Percentiles rank a stretch among this genome's conserved stretches.
These are phyloP conservation scores for Brachionus rubens DNA, from an alignment of 1,140 invertebrate genomes.

Conservation along the genomic window DNA sequence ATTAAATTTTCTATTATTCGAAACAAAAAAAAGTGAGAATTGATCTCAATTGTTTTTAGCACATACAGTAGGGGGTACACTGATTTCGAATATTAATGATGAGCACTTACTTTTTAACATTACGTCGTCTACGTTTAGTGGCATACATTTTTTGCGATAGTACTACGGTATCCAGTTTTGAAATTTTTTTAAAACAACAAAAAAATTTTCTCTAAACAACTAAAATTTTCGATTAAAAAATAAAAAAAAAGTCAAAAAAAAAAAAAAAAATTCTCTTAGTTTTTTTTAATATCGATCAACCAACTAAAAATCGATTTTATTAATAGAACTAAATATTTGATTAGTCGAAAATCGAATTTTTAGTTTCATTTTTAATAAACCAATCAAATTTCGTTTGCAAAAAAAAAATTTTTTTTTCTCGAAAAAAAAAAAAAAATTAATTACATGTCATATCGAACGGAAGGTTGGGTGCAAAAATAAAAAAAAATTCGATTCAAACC, in stretches of 20 bases:
- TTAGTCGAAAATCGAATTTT: constrained; percentile 1
- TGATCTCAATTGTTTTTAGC: constrained; percentile 12
- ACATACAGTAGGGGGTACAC: neutral
- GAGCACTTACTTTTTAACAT: constrained; percentile 79
- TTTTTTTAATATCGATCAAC: constrained; percentile 16
- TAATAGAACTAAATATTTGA: neutral
- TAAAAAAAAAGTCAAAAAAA: neutral
- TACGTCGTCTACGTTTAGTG: constrained; percentile 81
- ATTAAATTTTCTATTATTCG: too few species aligned
- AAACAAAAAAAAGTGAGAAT: neutral
- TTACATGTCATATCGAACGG: too few species aligned
- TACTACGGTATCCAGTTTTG: constrained; percentile 17
- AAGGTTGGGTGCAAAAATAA: too few species aligned
- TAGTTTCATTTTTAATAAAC: constrained; percentile 6
- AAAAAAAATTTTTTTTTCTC: too few species aligned
- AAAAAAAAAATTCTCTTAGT: neutral
- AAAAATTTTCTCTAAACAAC: neutral
- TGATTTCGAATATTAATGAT: neutral
- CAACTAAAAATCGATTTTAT: constrained; percentile 39
- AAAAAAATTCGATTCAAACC: too few species aligned
- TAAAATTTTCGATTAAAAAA: neutral
- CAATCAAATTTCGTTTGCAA: too few species aligned
- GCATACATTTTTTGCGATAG: constrained; percentile 70
- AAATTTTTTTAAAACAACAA: neutral
- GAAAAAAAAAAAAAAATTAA: too few species aligned